A percentile compares a stretch with the other conserved stretches of the same genome.
Conservation (phyloP, 2,113 vertebrate genomes). For the Sialia sialis region DNA sequence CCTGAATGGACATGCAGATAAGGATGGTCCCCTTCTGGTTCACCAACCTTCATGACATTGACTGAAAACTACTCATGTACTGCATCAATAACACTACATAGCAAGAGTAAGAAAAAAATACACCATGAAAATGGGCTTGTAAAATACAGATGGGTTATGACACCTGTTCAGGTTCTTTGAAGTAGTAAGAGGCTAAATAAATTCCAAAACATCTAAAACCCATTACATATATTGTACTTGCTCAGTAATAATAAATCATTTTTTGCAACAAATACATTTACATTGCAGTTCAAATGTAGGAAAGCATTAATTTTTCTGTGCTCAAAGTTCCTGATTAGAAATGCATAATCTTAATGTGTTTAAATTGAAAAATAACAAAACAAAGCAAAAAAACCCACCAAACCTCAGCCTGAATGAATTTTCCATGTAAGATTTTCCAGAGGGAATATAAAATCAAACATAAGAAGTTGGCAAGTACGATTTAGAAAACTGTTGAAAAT, state of each 20-base stretch:
- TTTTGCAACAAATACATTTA: conserved; percentile 66
- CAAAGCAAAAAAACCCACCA: not conserved
- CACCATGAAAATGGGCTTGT: conserved; percentile 23
- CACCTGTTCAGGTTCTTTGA: conserved; percentile 31
- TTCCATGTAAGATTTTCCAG: conserved; percentile 35
- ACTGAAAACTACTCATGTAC: conserved; percentile 65
- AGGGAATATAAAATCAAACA: conserved; percentile 65
- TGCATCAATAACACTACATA: conserved; percentile 76
- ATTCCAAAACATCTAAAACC: conserved; percentile 31
- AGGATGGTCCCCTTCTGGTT: conserved; percentile 57
- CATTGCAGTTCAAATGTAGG: conserved; percentile 24
- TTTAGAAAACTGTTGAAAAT: conserved; percentile 47
- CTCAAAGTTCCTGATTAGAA: conserved; percentile 56
- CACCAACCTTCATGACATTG: conserved; percentile 63
- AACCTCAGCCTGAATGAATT: not conserved
- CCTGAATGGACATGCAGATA: conserved; percentile 42
- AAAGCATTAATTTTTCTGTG: not conserved
- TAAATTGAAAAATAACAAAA: not conserved
- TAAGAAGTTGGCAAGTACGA: conserved; percentile 55
- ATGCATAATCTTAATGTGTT: conserved; percentile 26
- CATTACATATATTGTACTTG: conserved; percentile 40
- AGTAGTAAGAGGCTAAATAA: conserved; percentile 47
- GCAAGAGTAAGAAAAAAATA: conserved; percentile 67
- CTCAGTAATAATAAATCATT: conserved; percentile 51
- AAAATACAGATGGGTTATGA: conserved; percentile 49